Evolutionary conservation across 37 sponge, comb jelly and placozoan genomes (phyloP).

Genomic region (Spongilla lacustris): DNA sequence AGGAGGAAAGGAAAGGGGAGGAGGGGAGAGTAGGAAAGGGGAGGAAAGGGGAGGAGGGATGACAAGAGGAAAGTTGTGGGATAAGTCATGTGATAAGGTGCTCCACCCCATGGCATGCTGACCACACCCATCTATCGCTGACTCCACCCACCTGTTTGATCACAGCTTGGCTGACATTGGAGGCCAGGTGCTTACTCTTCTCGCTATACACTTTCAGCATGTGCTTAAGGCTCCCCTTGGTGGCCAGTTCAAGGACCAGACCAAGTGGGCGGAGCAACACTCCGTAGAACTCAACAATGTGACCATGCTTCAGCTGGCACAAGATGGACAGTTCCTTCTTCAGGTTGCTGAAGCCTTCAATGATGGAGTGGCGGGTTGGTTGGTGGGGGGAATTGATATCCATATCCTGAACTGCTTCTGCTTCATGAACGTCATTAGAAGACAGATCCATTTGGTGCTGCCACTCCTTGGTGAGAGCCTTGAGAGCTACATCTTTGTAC

Average conservation of each 20-base stretch:
- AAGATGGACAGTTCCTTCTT: slow-evolving; percentile 76
- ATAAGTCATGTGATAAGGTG: too few relatives aligned
- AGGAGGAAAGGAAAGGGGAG: neutral
- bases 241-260: slow-evolving; percentile 85
- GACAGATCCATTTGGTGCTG: slow-evolving; percentile 4
- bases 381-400: neutral
- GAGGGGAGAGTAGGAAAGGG: neutral
- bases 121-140: neutral
- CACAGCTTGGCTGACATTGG: slow-evolving; percentile 39
- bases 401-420: neutral
- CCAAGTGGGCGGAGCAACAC: slow-evolving; percentile 63
- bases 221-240: slow-evolving; percentile 64
- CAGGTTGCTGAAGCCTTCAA: slow-evolving; percentile 53
- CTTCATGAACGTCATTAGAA: neutral
- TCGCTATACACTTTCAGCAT: slow-evolving; percentile 32
- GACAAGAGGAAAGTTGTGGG: neutral
- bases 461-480: slow-evolving; percentile 56
- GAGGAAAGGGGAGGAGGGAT: neutral
- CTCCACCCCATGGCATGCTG: neutral
- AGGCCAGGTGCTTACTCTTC: slow-evolving; percentile 19
- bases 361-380: slow-evolving; percentile 35
- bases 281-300: slow-evolving; percentile 57
- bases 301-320: slow-evolving; percentile 52
- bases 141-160: slow-evolving; percentile 37
- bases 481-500: slow-evolving; percentile 35